Percentiles rank a stretch among this genome's conserved stretches.
These are phyloP conservation scores for Eolophus roseicapilla DNA, from an alignment of 2,113 vertebrate species.

Conservation along the genomic window DNA sequence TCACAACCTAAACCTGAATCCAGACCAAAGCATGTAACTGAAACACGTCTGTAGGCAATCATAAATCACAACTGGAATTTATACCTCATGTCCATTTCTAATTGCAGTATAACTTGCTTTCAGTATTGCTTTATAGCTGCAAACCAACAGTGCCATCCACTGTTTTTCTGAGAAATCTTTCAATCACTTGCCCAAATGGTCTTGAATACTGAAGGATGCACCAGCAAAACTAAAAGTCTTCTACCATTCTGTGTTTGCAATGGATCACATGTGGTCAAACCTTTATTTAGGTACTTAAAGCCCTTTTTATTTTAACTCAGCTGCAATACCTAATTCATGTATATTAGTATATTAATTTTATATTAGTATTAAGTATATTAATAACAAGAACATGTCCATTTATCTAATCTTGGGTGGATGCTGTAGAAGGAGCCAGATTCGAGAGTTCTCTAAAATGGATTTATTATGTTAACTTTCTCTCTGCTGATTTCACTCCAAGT, in stretches of 20 bases:
- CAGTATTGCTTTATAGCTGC: constrained; percentile 43
- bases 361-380: not conserved
- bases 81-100: not conserved
- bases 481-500: not conserved
- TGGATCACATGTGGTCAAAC: not conserved
- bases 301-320: not conserved
- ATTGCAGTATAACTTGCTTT: not conserved
- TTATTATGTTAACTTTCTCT: not conserved
- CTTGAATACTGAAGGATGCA: not conserved
- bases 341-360: no score
- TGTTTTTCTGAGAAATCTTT: constrained; percentile 63
- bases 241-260: not conserved
- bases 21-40: not conserved
- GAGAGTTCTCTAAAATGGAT: not conserved
- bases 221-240: not conserved
- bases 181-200: constrained; percentile 25
- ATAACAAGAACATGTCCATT: not conserved
- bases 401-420: not conserved
- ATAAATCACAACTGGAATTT: not conserved
- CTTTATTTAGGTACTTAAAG: not conserved
- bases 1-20: not conserved
- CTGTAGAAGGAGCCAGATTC: not conserved
- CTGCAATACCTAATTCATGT: not conserved
- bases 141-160: constrained; percentile 71
- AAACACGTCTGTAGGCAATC: not conserved